Evolutionary conservation across 2,113 vertebrate species (phyloP).

Genomic region (Rynchops niger): DNA sequence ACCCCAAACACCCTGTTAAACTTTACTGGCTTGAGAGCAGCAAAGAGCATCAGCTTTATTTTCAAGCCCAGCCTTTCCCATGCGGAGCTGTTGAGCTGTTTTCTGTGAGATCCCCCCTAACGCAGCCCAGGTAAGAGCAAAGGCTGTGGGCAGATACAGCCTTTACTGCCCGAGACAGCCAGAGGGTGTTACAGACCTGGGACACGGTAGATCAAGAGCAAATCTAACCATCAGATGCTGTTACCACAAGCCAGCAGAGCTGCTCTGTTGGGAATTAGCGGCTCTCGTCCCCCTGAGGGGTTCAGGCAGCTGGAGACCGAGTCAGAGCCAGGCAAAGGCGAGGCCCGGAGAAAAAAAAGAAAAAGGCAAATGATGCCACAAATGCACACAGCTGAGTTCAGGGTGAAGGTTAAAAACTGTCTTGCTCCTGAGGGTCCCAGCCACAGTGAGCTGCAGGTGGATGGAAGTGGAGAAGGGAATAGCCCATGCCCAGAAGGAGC

Average conservation of each 20-base stretch:
- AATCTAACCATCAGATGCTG: not conserved
- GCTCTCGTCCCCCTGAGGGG: not conserved
- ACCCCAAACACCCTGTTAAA: not conserved
- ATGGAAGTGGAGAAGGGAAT: not conserved
- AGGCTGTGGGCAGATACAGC: not conserved
- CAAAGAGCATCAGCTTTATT: not conserved
- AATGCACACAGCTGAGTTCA: conserved; percentile 17
- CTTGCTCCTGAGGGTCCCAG: not conserved
- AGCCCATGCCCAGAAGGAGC: not conserved
- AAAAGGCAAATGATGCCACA: not conserved
- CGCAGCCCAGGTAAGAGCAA: not conserved
- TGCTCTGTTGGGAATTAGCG: not conserved
- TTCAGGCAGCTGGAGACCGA: not conserved
- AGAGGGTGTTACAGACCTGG: not conserved
- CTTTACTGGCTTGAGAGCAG: not conserved
- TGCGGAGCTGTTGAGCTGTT: not conserved
- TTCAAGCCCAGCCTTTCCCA: not conserved
- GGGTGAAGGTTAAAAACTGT: not conserved
- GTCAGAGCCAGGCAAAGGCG: not conserved
- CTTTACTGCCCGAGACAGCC: not conserved
- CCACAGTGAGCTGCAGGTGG: not conserved
- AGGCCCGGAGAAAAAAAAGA: not conserved
- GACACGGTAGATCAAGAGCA: not conserved
- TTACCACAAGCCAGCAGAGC: not conserved
- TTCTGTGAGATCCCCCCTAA: not conserved